These are phyloP conservation scores for Euclidia mi DNA, from an alignment of 2,888 invertebrate genomes.

Conservation along the genomic window DNA sequence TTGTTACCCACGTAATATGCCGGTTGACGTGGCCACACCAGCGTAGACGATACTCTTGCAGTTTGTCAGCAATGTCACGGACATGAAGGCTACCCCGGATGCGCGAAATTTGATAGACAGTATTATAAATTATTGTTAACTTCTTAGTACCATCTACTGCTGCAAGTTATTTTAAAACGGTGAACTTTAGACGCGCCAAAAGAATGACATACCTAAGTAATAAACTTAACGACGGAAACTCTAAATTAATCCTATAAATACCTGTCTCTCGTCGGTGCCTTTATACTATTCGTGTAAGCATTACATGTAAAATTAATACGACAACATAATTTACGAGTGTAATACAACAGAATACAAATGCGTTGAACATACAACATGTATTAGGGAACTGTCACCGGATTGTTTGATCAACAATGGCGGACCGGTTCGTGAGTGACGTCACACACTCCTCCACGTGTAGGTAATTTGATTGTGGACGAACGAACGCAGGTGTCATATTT, in stretches of 20 bases:
- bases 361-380: conserved; percentile 27
- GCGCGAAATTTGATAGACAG: no score
- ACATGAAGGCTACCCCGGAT: no score
- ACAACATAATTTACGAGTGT: background rate
- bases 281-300: background rate
- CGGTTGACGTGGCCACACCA: no score
- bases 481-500: conserved; percentile 12
- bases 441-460: conserved; percentile 19
- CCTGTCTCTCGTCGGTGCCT: background rate
- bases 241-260: no score
- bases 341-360: conserved; percentile 35
- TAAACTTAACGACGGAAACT: no score
- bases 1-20: no score
- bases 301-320: background rate
- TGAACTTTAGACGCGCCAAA: no score
- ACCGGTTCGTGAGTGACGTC: conserved; percentile 37
- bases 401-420: conserved; percentile 21
- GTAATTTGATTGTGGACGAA: conserved; percentile 10
- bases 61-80: no score
- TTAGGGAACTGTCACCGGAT: conserved; percentile 17
- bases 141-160: no score
- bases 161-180: no score
- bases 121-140: no score
- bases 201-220: background rate
- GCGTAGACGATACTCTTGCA: no score